Conservation (phyloP, 2,888 invertebrate species). For the Merodon equestris region DNA sequence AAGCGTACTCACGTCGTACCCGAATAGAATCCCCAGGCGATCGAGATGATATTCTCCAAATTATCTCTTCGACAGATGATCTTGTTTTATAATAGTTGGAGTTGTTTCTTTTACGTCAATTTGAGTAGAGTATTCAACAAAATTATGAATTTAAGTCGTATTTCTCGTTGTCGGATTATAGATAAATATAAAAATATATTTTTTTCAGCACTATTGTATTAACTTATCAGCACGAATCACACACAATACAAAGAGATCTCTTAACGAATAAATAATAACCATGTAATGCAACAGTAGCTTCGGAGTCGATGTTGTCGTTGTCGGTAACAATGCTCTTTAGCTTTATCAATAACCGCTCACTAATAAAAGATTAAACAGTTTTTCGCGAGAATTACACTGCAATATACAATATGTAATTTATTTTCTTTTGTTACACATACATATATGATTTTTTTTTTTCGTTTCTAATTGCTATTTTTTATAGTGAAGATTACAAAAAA, state of each 20-base stretch:
- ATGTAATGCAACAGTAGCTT: conserved; percentile 40
- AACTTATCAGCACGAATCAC: conserved; percentile 43
- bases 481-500: neutral
- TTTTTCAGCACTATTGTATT: conserved; percentile 18
- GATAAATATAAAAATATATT: too few relatives aligned
- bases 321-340: too few relatives aligned
- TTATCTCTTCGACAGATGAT: too few relatives aligned
- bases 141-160: too few relatives aligned
- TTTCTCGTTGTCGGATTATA: conserved; percentile 19
- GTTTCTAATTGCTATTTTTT: conserved; percentile 18
- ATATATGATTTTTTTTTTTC: conserved; percentile 11
- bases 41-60: too few relatives aligned
- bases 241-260: conserved; percentile 16
- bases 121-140: too few relatives aligned
- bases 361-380: conserved; percentile 34
- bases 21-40: too few relatives aligned
- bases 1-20: too few relatives aligned
- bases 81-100: neutral
- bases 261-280: conserved; percentile 1
- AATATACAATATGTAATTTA: conserved; percentile 17
- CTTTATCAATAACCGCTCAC: conserved; percentile 62
- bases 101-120: neutral
- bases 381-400: conserved; percentile 37
- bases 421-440: neutral
- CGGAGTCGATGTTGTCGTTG: conserved; percentile 16